A percentile compares a stretch with the other conserved stretches of the same genome.
Evolutionary conservation across 2,888 invertebrate species (phyloP).

Genomic region (Carcina quercana): DNA sequence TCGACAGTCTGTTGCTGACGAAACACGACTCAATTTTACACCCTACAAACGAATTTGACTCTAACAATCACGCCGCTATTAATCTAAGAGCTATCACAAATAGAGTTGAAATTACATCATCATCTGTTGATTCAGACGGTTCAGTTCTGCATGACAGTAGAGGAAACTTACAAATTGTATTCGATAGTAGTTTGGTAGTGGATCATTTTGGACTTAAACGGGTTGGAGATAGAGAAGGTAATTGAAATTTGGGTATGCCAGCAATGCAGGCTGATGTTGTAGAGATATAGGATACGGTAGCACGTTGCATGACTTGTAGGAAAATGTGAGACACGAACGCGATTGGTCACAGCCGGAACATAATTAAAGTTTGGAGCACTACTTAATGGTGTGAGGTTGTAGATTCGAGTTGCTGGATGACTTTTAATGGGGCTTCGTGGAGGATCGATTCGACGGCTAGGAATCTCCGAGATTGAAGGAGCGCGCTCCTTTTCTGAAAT

Average conservation of each 20-base stretch:
- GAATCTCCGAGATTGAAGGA: constrained; percentile 63
- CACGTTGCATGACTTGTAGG: constrained; percentile 71
- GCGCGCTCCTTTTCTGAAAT: too few relatives aligned
- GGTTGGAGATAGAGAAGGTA: constrained; percentile 21
- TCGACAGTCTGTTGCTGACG: constrained; percentile 42
- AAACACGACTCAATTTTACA: constrained; percentile 48
- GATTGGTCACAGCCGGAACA: constrained; percentile 73
- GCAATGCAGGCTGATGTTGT: constrained; percentile 18
- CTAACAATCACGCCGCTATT: constrained; percentile 30
- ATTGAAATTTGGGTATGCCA: constrained; percentile 14
- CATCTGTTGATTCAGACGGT: constrained; percentile 32
- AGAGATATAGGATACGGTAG: constrained; percentile 62
- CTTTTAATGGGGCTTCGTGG: constrained; percentile 69
- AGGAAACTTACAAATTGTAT: constrained; percentile 14
- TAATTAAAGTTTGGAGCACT: constrained; percentile 74
- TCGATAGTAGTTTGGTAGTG: constrained; percentile 12
- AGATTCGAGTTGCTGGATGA: constrained; percentile 67
- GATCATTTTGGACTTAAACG: constrained; percentile 22
- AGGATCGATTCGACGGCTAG: constrained; percentile 54
- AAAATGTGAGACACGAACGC: constrained; percentile 68
- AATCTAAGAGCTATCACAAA: constrained; percentile 37
- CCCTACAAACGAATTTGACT: constrained; percentile 33
- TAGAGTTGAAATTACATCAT: constrained; percentile 55
- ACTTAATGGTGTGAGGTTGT: constrained; percentile 68
- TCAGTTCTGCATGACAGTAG: constrained; percentile 35